A percentile compares a stretch with the other conserved stretches of the same genome.
These are phyloP conservation scores for Crotalus tigris DNA, from an alignment of 2,113 vertebrate species.

Conservation along the genomic window DNA sequence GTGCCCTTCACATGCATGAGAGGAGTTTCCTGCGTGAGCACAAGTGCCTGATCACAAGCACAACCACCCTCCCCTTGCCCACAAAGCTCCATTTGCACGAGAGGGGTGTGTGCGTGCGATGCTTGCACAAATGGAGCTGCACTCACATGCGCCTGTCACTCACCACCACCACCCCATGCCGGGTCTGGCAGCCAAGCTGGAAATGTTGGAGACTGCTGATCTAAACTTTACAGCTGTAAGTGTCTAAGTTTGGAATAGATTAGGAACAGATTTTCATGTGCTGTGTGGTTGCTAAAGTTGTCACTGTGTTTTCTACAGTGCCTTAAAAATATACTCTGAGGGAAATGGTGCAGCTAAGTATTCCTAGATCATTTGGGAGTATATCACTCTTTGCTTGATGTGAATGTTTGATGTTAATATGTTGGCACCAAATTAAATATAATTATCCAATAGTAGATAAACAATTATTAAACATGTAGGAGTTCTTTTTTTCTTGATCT, in stretches of 20 bases:
- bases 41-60: background rate
- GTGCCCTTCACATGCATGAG: no score
- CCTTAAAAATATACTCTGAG: constrained; percentile 38
- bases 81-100: background rate
- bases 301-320: background rate
- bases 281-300: background rate
- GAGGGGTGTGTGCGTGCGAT: background rate
- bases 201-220: no score
- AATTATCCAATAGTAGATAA: constrained; percentile 45
- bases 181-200: no score
- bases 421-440: constrained; percentile 48
- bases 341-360: constrained; percentile 15
- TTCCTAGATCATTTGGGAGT: constrained; percentile 14
- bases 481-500: constrained; percentile 50
- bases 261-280: background rate
- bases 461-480: constrained; percentile 50
- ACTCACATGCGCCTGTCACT: no score
- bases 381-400: constrained; percentile 38
- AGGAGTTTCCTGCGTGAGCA: no score
- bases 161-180: no score
- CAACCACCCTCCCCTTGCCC: background rate
- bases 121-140: background rate
- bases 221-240: background rate
- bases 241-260: background rate
- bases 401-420: constrained; percentile 49